These are phyloP conservation scores for Nestor notabilis DNA, from an alignment of 2,113 vertebrate genomes.

Conservation along the genomic window DNA sequence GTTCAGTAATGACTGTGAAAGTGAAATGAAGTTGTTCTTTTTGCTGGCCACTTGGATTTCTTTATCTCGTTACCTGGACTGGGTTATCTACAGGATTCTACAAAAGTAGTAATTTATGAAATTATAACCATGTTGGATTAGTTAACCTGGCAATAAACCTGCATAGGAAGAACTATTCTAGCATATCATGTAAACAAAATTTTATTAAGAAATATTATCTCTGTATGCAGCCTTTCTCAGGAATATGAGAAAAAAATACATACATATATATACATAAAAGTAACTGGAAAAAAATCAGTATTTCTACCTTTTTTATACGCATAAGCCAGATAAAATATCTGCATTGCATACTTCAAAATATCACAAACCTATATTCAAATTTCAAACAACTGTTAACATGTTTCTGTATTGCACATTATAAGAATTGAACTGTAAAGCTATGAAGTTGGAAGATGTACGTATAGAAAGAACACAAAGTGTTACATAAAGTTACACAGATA, in stretches of 20 bases:
- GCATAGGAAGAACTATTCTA: background rate
- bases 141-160: background rate
- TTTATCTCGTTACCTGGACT: background rate
- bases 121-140: background rate
- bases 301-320: background rate
- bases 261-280: fast-evolving
- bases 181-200: background rate
- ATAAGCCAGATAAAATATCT: background rate
- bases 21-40: background rate
- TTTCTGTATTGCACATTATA: background rate
- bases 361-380: background rate
- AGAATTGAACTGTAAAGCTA: background rate
- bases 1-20: background rate
- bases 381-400: background rate
- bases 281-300: background rate
- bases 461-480: background rate
- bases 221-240: background rate
- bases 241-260: background rate
- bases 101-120: background rate
- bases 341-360: background rate
- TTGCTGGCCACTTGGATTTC: background rate
- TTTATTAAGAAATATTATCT: background rate
- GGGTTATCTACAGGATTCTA: background rate
- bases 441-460: background rate
- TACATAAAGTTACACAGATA: background rate